Percentiles rank a stretch among this genome's conserved stretches.
These are phyloP conservation scores for Pollenia angustigena DNA, from an alignment of 2,888 invertebrate species.

Conservation along the genomic window DNA sequence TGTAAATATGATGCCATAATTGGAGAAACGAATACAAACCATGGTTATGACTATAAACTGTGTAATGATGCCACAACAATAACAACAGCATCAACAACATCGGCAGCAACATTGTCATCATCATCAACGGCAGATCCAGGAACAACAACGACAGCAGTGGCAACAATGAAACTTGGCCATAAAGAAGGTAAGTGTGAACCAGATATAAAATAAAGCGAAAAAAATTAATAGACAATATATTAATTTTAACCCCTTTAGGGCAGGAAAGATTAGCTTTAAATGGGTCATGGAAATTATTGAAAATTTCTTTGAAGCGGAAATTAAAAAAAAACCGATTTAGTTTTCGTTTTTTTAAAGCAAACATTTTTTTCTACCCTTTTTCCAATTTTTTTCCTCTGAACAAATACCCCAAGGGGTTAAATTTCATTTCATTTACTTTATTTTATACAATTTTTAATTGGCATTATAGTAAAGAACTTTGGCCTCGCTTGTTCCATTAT, in stretches of 20 bases:
- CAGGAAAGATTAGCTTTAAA: not conserved
- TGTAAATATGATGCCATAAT: slow-evolving; percentile 83
- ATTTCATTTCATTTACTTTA: slow-evolving; percentile 11
- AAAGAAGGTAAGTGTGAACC: slow-evolving; percentile 68
- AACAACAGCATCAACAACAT: slow-evolving; percentile 53
- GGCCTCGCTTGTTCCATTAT: not conserved
- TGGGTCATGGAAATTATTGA: no score
- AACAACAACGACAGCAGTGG: slow-evolving; percentile 9
- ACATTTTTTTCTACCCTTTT: no score
- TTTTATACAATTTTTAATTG: slow-evolving; percentile 50
- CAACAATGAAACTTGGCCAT: slow-evolving; percentile 67
- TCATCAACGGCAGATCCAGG: not conserved
- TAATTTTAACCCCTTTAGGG: slow-evolving; percentile 44
- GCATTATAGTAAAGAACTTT: slow-evolving; percentile 26
- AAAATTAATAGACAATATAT: slow-evolving; percentile 8
- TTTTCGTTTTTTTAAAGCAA: no score
- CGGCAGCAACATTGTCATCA: not conserved
- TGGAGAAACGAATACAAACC: slow-evolving; percentile 80
- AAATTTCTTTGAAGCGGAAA: no score
- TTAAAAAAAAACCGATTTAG: no score
- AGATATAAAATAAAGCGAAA: slow-evolving; percentile 12
- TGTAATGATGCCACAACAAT: slow-evolving; percentile 72
- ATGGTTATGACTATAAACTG: slow-evolving; percentile 79
- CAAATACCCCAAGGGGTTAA: slow-evolving; percentile 18
- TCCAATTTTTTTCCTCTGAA: not conserved